Evolutionary conservation across 2,113 vertebrate species (phyloP), one percentile per base, ranked within the genome.

Genomic region (Gasterosteus nipponicus): DNA sequence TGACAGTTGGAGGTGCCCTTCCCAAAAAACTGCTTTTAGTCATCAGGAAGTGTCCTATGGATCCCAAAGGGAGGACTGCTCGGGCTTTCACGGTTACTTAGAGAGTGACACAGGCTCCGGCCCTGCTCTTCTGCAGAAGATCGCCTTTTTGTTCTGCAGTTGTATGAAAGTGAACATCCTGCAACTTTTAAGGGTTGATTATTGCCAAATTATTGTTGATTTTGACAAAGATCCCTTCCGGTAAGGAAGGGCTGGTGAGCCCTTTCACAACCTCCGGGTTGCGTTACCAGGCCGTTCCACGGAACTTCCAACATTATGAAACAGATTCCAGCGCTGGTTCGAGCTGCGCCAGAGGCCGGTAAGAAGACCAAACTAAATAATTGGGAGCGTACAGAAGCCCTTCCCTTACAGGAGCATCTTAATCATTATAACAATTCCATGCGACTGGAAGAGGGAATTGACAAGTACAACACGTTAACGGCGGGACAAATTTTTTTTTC

Each of bases 181-280:
- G 70, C 59, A 68, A 66, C 33, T 5, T 58, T 3, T 10, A 19
- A 53, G 19, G 19, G 26, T 51, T 71, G n/a, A 60, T 66, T 64
- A 29, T 58, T 54, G 38, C 4, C 3, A n/a, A n/a, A n/a, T n/a
- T n/a, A n/a, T n/a, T n/a, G n/a, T n/a, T n/a, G n/a, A 15, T 53
- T 78, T 22, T 41, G 69, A 35, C 5, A 4, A 65, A 65, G 11
- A 78, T 42, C 19, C 8, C 5, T 69, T 82, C 73, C 22, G 22
- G 22, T 26, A 78, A 73, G 76, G 69, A 59, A 78, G 64, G 80
- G 54, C 81, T 78, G n/a, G 79, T 56, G 39, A 57, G 29, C 42
- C 54, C 78, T 77, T 83, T 81, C 72, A 77, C 71, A 80, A 67
- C 47, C 12, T 10, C 9, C 42, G 10, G 26, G 44, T 69, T 80